Conservation (phyloP, 2,888 invertebrate species). For the Lochmaea capreae region DNA sequence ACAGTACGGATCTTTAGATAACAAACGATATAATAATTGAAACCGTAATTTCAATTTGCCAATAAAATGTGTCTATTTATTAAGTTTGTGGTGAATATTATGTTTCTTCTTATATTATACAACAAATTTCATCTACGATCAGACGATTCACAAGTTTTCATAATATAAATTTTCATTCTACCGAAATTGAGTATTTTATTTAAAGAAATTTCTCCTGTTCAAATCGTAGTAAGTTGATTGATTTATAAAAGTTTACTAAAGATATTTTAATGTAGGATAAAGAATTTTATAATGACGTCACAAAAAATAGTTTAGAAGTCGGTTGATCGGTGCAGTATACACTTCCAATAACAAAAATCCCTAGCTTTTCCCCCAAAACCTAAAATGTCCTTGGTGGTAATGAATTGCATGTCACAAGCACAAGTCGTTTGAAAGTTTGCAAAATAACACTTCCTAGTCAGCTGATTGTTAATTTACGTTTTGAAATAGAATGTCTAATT, state of each 20-base stretch:
- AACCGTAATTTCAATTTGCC: not conserved
- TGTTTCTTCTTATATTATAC: too few species aligned
- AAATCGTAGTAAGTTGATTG: too few species aligned
- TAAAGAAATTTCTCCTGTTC: too few species aligned
- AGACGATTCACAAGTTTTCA: too few species aligned
- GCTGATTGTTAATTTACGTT: conserved; percentile 60
- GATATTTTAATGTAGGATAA: too few species aligned
- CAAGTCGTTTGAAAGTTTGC: conserved; percentile 49
- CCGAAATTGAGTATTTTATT: too few species aligned
- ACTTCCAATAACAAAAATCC: not conserved
- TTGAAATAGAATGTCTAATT: conserved; percentile 57
- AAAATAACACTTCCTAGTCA: conserved; percentile 60
- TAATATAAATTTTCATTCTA: too few species aligned
- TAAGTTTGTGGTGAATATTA: too few species aligned
- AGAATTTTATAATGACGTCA: not conserved
- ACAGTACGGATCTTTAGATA: not conserved
- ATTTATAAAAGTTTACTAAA: too few species aligned
- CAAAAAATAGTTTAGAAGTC: not conserved
- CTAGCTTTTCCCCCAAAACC: conserved; percentile 8
- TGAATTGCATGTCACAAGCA: conserved; percentile 50
- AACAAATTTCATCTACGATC: too few species aligned
- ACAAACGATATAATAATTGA: not conserved
- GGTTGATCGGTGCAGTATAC: not conserved
- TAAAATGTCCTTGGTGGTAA: conserved; percentile 54
- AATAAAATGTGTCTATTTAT: too few species aligned